Evolutionary conservation across 2,888 invertebrate genomes (phyloP), one percentile per base, ranked within the genome.

Genomic region (Blastobasis adustella): DNA sequence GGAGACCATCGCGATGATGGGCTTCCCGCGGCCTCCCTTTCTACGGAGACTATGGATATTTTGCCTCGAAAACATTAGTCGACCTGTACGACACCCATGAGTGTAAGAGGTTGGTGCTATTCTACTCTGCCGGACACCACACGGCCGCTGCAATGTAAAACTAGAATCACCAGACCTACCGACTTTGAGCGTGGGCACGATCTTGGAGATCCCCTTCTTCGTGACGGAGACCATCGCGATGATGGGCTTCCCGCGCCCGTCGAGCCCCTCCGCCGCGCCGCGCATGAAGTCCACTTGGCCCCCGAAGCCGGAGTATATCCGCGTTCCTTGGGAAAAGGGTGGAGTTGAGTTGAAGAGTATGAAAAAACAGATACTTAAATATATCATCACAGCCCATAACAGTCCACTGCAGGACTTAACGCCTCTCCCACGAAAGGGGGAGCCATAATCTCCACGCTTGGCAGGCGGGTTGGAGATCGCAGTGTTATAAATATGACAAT

Each of bases 231-330:
- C 94, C 70, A 98, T 91, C 1, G 98, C 97, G 61, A 98, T 94
- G 71, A 98, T 97, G 4, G 98, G 96, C 76, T 96, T 97, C 37
- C 98, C 98, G 59, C 86, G 87, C 0, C 97, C 97, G 79, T 98
- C 98, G 4, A 91, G 73, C 4, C 94, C 90, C 71, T 96, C 93
- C 0, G 95, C 96, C 4, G 98, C 95, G 37, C 98, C 98, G 52
- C 97, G 91, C 60, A 97, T 94, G 77, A 98, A 98, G 84, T 98
- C 98, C 43, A 97, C 94, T 75, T 98, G 98, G 0, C 97, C 97
- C 8, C 98, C 98, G 76, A 97, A 96, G 6, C 97, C 97, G 0
- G 93, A 93, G 71, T 90, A 94, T 91, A 93, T 91, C 53, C 91
- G 88, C 0, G 92, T 92, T 37, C 90, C 90, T 82, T 81, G 76